Evolutionary conservation across 2,888 invertebrate genomes (phyloP).

Genomic region (Nomada ruficornis): DNA sequence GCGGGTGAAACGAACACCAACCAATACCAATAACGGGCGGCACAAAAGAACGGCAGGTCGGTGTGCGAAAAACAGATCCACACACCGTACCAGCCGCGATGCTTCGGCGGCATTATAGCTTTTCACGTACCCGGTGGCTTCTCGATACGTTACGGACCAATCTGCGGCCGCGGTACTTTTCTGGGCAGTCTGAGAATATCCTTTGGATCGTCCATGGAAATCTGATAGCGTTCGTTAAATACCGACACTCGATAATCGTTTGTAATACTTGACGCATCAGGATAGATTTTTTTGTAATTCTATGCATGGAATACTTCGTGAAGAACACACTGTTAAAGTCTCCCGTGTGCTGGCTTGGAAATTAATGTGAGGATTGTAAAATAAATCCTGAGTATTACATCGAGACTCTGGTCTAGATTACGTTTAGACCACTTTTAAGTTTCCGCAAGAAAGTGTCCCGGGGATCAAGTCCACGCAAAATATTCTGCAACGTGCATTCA

Average conservation of each 20-base stretch:
- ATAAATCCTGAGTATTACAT: too few species aligned
- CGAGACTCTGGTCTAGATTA: too few species aligned
- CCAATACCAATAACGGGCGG: slow-evolving; percentile 81
- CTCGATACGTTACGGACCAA: slow-evolving; percentile 61
- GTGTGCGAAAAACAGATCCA: slow-evolving; percentile 77
- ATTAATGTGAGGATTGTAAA: too few species aligned
- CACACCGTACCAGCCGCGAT: slow-evolving; percentile 62
- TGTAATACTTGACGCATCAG: neutral
- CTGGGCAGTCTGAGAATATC: neutral
- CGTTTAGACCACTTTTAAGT: too few species aligned
- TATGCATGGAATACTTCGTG: too few species aligned
- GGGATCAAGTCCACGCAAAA: too few species aligned
- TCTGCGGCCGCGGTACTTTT: slow-evolving; percentile 7
- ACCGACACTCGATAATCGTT: neutral
- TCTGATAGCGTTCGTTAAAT: neutral
- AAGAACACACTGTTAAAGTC: too few species aligned
- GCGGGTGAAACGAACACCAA: slow-evolving; percentile 81
- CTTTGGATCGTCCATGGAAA: neutral
- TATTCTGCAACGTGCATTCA: too few species aligned
- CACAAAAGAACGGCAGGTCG: slow-evolving; percentile 79
- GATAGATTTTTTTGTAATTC: too few species aligned
- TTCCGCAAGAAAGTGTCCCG: fast-evolving
- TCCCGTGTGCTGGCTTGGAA: too few species aligned
- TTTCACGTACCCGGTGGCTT: slow-evolving; percentile 73
- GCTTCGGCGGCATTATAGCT: slow-evolving; percentile 74